Evolutionary conservation across 2,113 vertebrate species (phyloP), one percentile per base, ranked within the genome.

Genomic region (Coreoperca whiteheadi): DNA sequence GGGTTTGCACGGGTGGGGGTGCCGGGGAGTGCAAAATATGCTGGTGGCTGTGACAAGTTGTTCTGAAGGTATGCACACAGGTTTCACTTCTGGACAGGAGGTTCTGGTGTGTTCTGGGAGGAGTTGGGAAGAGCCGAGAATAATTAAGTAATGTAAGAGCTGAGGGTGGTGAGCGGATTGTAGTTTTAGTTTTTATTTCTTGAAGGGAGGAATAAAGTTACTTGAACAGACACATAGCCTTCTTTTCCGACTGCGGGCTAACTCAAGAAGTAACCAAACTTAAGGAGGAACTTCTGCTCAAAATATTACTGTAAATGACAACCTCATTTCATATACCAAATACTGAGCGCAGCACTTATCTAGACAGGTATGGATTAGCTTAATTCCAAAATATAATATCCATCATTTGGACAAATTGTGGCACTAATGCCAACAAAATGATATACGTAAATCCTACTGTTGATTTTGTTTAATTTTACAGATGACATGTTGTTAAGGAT

Each of bases 21-120:
- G n/a, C n/a, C n/a, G n/a, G n/a, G 4, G 21, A 8, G 30, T 4
- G 37, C 54, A 23, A 46, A 72, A 25, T 48, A 71, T 4, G 59
- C 71, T 11, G 18, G 68, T 43, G 75, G 86, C 71, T 85, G 82
- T 92, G 87, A 91, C 83, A 84, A 74, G 90, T 74, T 79, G 70
- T 69, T 75, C 67, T 43, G 73, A 60, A 63, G 54, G 43, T 74
- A 84, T 73, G 77, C 70, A 64, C 28, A 28, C 20, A 30, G 57
- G 84, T 84, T 89, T 86, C 67, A 61, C 60, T 81, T 86, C 67
- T 11, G 67, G 54, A 81, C 54, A 63, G 67, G 70, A 63, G 63
- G 32, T 53, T 86, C 84, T 76, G 60, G 21, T 72, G 48, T 11
- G 72, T 65, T 81, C 68, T 70, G 61, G 46, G 66, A 21, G 28